Evolutionary conservation across 2,113 vertebrate species (phyloP).

Genomic region (Choloepus hoffmanni): DNA sequence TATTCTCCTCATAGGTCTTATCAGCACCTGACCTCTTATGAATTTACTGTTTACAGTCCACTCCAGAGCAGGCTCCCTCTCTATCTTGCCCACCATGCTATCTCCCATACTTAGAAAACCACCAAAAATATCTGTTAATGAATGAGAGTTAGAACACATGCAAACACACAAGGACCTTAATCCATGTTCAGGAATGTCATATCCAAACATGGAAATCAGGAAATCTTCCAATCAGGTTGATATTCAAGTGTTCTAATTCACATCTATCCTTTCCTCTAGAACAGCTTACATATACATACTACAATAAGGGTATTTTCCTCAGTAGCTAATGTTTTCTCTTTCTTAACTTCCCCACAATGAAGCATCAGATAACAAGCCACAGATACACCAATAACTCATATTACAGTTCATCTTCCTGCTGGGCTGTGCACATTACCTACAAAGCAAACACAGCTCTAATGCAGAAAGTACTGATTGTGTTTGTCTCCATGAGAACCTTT

Average conservation of each 20-base stretch:
- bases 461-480: not conserved
- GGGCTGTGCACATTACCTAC: not conserved
- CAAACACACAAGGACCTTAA: not conserved
- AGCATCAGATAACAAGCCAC: constrained; percentile 48
- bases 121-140: not conserved
- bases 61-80: not conserved
- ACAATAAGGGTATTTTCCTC: not conserved
- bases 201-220: constrained; percentile 1
- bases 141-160: not conserved
- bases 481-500: constrained; percentile 5
- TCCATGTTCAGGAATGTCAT: not conserved
- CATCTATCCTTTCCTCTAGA: not conserved
- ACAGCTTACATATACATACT: not conserved
- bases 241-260: not conserved
- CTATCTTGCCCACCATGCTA: not conserved
- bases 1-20: not conserved
- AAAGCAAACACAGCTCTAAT: not conserved
- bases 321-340: constrained; percentile 5
- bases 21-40: not conserved
- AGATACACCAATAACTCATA: constrained; percentile 32
- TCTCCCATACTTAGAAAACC: not conserved
- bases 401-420: constrained; percentile 42
- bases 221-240: constrained; percentile 12
- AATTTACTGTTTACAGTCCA: not conserved
- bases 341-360: constrained; percentile 51